phyloP scores from a whole-genome alignment of 92 coral and sea anemone genomes.

The Porites divaricata region DNA sequence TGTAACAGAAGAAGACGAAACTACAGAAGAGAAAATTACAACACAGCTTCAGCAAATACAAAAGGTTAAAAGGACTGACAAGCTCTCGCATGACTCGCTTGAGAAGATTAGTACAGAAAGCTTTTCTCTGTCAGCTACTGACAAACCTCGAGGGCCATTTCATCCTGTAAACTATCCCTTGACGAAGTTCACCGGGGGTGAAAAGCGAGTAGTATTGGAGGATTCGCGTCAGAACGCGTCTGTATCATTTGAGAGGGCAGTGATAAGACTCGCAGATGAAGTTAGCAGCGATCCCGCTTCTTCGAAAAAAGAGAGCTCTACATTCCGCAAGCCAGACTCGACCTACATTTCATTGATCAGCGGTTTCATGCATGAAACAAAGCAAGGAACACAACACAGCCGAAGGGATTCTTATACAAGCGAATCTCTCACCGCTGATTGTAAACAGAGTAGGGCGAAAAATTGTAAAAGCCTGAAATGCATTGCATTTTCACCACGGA shows the following conservation, averaged over 20 bases:
- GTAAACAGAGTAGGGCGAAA: slow-evolving; percentile 2
- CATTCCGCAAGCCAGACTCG: slow-evolving; percentile 41
- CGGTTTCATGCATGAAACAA: slow-evolving; percentile 25
- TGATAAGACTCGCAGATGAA: background rate
- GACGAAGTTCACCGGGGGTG: background rate
- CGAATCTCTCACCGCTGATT: background rate
- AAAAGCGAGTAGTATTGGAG: background rate
- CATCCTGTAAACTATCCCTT: background rate
- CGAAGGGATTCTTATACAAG: background rate
- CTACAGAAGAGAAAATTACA: background rate
- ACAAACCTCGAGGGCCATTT: background rate
- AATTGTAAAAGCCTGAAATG: slow-evolving; percentile 32
- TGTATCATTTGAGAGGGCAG: background rate
- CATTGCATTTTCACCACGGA: slow-evolving; percentile 26
- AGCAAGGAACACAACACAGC: background rate
- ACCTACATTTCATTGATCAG: slow-evolving; percentile 43
- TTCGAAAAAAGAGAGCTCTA: background rate
- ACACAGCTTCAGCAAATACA: slow-evolving; percentile 7
- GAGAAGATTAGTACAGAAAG: slow-evolving; percentile 17
- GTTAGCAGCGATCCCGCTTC: background rate
- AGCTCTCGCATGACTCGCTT: slow-evolving; percentile 19
- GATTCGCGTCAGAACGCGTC: background rate
- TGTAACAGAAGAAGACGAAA: slow-evolving; percentile 33
- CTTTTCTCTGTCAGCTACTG: background rate
- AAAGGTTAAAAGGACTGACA: slow-evolving; percentile 12